These are phyloP conservation scores for Podotricha telesiphe DNA, from an alignment of 2,888 invertebrate genomes.

Conservation along the genomic window DNA sequence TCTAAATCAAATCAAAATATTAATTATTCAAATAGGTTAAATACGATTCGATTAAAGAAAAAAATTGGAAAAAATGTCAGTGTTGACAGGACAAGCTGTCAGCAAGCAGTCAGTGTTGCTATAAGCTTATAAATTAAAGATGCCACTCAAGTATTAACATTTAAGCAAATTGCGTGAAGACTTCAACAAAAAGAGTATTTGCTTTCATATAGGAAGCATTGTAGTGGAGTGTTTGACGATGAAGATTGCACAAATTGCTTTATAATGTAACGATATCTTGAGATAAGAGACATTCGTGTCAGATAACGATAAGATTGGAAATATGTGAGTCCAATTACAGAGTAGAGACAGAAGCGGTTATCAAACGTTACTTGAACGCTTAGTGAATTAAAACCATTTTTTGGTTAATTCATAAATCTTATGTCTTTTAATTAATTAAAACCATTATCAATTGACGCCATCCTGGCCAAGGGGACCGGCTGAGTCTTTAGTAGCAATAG, in stretches of 20 bases:
- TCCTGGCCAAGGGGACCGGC: no score
- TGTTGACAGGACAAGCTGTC: no score
- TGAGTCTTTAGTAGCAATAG: no score
- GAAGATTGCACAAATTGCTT: conserved; percentile 37
- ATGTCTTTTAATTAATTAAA: no score
- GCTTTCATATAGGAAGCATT: conserved; percentile 25
- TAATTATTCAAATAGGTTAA: no score
- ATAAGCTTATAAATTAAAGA: no score
- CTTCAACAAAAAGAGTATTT: conserved; percentile 20
- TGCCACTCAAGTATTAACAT: neutral
- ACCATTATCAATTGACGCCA: no score
- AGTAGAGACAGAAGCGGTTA: conserved; percentile 2
- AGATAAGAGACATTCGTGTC: conserved; percentile 31
- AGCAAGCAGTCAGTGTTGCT: no score
- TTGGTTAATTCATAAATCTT: neutral
- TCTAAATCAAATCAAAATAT: no score
- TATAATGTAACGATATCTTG: conserved; percentile 39
- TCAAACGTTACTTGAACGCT: neutral
- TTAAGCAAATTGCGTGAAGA: neutral
- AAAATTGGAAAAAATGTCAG: no score
- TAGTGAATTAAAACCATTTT: neutral
- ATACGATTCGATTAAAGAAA: no score
- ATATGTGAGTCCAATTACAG: neutral
- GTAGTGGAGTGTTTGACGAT: conserved; percentile 24
- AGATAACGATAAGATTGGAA: conserved; percentile 26